Evolutionary conservation across 37 sponge, comb jelly and placozoan genomes (phyloP).

Genomic region (Cladorhizidae sp.): DNA sequence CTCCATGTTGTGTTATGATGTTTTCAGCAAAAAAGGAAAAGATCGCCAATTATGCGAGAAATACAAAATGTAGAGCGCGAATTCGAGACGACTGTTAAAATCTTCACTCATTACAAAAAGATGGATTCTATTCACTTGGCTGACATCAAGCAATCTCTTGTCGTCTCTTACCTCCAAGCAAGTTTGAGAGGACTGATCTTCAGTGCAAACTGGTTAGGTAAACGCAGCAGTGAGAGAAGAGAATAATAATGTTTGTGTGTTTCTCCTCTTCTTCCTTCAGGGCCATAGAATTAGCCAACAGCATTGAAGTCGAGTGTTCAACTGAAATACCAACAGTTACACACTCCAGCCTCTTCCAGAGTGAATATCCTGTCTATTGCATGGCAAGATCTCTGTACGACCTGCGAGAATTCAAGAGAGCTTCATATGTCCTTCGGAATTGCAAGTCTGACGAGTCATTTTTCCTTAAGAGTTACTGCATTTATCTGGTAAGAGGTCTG

Average conservation of each 20-base stretch:
- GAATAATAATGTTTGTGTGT: no score
- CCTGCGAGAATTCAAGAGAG: constrained; percentile 66
- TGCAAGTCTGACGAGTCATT: constrained; percentile 62
- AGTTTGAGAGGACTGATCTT: constrained; percentile 55
- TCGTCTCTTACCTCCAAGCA: constrained; percentile 59
- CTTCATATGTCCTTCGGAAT: constrained; percentile 48
- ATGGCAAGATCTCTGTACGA: constrained; percentile 64
- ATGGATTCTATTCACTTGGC: constrained; percentile 7
- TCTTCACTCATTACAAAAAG: no score
- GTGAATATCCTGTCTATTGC: constrained; percentile 36
- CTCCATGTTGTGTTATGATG: no score
- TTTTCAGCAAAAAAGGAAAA: no score
- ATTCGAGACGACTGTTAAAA: no score
- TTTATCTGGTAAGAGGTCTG: constrained; percentile 53
- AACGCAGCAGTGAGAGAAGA: no score
- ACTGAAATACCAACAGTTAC: neutral
- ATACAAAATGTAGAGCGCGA: no score
- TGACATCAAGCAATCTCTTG: constrained; percentile 30
- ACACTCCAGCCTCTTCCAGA: constrained; percentile 18
- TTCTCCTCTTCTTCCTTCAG: constrained; percentile 12
- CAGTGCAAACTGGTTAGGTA: constrained; percentile 65
- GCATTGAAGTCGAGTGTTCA: constrained; percentile 24
- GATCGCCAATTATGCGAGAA: no score
- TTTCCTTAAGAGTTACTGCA: constrained; percentile 69
- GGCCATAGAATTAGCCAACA: constrained; percentile 71